Percentiles rank a stretch among this genome's conserved stretches.
phyloP scores from a whole-genome alignment of 2,113 vertebrate genomes.

The Peromyscus californicus region DNA sequence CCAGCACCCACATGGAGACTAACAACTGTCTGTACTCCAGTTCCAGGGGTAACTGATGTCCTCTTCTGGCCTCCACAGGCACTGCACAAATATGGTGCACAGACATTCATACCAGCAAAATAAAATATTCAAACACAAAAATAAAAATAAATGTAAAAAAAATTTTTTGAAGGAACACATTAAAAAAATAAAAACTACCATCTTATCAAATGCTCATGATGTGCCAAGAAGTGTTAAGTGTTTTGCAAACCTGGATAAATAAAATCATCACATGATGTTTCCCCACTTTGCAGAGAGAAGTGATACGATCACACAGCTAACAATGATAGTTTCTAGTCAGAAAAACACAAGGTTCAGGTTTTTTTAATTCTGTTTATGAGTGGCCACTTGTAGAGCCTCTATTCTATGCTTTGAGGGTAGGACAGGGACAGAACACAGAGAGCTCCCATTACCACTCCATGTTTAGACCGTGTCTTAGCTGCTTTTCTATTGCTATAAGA shows the following conservation, averaged over 20 bases:
- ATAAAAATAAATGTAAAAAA: background rate
- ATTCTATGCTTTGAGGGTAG: background rate
- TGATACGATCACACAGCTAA: background rate
- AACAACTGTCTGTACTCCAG: background rate
- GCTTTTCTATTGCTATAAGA: background rate
- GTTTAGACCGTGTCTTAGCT: background rate
- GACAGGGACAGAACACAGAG: background rate
- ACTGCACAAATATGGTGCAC: background rate
- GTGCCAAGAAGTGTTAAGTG: background rate
- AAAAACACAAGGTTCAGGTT: background rate
- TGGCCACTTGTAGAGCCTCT: background rate
- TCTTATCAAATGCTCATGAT: background rate
- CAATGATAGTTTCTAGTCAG: background rate
- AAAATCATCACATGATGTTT: background rate
- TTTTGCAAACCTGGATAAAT: background rate
- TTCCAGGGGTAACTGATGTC: background rate
- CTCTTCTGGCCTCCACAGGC: background rate
- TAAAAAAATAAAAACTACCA: background rate
- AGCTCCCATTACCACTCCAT: background rate
- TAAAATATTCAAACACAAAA: background rate
- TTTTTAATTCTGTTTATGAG: background rate
- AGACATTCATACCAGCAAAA: background rate
- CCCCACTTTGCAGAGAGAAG: background rate
- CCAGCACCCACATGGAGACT: background rate
- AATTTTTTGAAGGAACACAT: background rate